Percentiles rank a stretch among this genome's conserved stretches.
These are phyloP conservation scores for Rhynchophorus ferrugineus DNA, from an alignment of 1,140 invertebrate species.

Conservation along the genomic window DNA sequence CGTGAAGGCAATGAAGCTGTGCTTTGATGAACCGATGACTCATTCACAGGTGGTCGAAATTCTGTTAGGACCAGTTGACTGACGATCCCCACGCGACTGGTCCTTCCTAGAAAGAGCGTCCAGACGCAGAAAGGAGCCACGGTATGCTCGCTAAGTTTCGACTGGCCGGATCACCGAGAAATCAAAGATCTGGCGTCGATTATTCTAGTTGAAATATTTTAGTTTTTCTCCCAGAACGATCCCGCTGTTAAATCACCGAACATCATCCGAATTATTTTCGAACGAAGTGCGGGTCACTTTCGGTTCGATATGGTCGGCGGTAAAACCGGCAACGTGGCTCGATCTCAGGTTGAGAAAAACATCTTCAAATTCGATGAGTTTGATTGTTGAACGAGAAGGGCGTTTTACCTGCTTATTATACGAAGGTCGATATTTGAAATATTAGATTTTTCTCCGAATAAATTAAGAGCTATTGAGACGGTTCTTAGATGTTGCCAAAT, in stretches of 20 bases:
- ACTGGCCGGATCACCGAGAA: constrained; percentile 9
- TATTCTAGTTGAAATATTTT: constrained; percentile 18
- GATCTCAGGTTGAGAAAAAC: background rate
- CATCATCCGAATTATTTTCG: too few species aligned
- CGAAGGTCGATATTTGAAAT: background rate
- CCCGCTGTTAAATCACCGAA: too few species aligned
- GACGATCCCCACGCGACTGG: background rate
- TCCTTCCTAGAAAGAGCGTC: constrained; percentile 8
- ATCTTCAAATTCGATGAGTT: background rate
- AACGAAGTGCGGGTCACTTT: too few species aligned
- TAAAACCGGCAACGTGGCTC: too few species aligned
- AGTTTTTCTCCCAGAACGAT: too few species aligned
- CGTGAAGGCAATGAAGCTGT: too few species aligned
- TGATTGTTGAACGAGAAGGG: background rate
- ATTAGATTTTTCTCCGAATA: background rate
- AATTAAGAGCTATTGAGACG: background rate
- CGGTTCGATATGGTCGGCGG: too few species aligned
- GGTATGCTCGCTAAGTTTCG: constrained; percentile 13
- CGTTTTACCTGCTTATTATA: background rate
- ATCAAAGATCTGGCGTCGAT: too few species aligned
- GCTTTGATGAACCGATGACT: too few species aligned
- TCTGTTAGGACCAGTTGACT: constrained; percentile 7
- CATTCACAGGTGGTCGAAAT: too few species aligned
- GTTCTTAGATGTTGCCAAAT: background rate
- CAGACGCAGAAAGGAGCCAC: constrained; percentile 14